Evolutionary conservation across 2,888 invertebrate species (phyloP), one percentile per base, ranked within the genome.

Genomic region (Andricus quercusramuli): DNA sequence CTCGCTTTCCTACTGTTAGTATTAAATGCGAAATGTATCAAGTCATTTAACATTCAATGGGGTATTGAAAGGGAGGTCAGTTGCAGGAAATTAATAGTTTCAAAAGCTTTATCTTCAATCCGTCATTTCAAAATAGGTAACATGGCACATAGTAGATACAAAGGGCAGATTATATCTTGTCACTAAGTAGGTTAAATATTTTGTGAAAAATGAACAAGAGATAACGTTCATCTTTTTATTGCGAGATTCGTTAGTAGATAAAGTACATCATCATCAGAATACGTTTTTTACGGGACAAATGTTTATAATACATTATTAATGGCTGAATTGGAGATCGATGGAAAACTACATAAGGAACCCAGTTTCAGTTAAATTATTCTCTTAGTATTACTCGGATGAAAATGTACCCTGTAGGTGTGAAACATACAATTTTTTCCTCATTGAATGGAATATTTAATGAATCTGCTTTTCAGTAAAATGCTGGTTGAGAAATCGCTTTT

Each of bases 401-500:
- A 47, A 47, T 68, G 6, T 44, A 17, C 17, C 8, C 25, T 47
- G 8, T 51, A 51, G 20, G n/a, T n/a, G 56, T 9, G 8, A n/a
- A 29, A 29, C 41, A 22, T 17, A 41, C 5, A 22, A 51, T 47
- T 70, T 51, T 74, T 74, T 51, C n/a, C 20, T 56, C 1, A 51
- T 32, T 56, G 51, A 74, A 74, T 56, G 29, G 32, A 56, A 74
- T 74, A 56, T 47, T 51, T 32, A 74, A 74, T 74, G n/a, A 51
- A 32, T 56, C 51, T 74, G n/a, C 51, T 74, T 51, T 47, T 22
- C 51, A 29, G 29, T 29, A 56, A 74, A 74, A 74, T 74, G 70
- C n/a, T 32, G n/a, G 20, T 56, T 32, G 51, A 74, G 32, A 74
- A 74, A 74, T 74, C 70, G 51, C 56, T 74, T 74, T 74, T 51